phyloP scores from a whole-genome alignment of 2,888 invertebrate species.

The Eupithecia exiguata region DNA sequence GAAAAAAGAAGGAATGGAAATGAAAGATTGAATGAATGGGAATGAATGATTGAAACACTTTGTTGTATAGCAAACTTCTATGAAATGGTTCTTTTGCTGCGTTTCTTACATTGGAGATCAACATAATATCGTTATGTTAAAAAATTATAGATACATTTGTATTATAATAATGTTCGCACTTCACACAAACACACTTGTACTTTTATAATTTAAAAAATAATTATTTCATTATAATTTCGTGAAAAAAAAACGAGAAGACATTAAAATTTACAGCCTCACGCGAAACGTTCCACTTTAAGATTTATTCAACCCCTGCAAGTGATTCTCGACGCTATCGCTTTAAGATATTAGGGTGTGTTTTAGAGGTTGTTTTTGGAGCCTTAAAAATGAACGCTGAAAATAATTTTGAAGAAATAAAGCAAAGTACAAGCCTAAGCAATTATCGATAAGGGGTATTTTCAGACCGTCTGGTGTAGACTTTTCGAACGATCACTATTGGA shows the following conservation, averaged over 20 bases:
- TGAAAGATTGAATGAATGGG: no score
- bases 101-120: no score
- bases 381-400: constrained; percentile 22
- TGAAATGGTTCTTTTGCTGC: no score
- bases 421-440: constrained; percentile 13
- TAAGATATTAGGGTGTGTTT: constrained; percentile 30
- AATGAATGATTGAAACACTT: no score
- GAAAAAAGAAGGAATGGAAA: no score
- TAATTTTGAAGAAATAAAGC: constrained; percentile 23
- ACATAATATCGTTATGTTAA: no score
- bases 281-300: constrained; percentile 14
- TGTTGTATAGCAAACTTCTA: no score
- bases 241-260: background rate
- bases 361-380: constrained; percentile 12
- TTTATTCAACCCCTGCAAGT: constrained; percentile 30
- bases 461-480: background rate
- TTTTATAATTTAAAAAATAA: background rate
- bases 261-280: background rate
- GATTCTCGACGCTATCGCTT: constrained; percentile 39
- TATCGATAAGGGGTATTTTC: constrained; percentile 17
- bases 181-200: background rate
- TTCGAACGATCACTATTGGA: background rate
- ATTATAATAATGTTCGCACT: background rate
- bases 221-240: no score
- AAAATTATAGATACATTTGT: no score